Percentiles rank a stretch among this genome's conserved stretches.
phyloP scores from a whole-genome alignment of 2,113 vertebrate genomes.

The Phaethornis superciliosus region DNA sequence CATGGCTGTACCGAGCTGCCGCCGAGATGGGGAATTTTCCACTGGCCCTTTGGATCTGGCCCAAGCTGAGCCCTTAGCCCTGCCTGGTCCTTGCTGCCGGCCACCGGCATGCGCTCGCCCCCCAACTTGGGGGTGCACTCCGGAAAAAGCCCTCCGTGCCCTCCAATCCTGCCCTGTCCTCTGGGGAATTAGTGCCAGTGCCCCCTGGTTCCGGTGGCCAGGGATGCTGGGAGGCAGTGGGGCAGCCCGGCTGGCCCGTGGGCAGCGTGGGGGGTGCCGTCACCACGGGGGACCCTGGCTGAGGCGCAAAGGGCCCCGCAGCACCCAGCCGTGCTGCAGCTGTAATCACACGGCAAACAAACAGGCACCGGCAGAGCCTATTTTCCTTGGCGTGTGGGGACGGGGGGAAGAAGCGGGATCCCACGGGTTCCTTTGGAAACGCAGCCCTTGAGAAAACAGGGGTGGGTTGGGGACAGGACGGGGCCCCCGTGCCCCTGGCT shows the following conservation, averaged over 20 bases:
- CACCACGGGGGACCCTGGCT: not conserved
- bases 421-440: slow-evolving; percentile 43
- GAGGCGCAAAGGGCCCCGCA: not conserved
- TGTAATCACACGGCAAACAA: slow-evolving; percentile 68
- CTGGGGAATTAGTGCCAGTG: rapidly evolving
- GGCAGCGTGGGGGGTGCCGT: not conserved
- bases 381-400: slow-evolving; percentile 50
- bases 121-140: not conserved
- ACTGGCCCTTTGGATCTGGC: slow-evolving; percentile 42
- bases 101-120: rapidly evolving
- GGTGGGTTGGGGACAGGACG: not conserved
- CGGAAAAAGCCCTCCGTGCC: not conserved
- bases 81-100: not conserved
- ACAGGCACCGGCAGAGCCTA: slow-evolving; percentile 33
- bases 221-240: not conserved
- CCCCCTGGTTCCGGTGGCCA: not conserved
- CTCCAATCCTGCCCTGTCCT: rapidly evolving
- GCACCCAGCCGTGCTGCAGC: slow-evolving; percentile 38
- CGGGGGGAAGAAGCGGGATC: slow-evolving; percentile 8
- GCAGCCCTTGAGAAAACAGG: slow-evolving; percentile 61
- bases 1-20: not conserved
- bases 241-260: rapidly evolving
- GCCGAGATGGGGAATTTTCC: slow-evolving; percentile 37
- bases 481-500: not conserved
- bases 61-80: slow-evolving; percentile 29